Evolutionary conservation across 2,797 vertebrate genomes (phyloP).

Genomic region (Clarias pachynema): DNA sequence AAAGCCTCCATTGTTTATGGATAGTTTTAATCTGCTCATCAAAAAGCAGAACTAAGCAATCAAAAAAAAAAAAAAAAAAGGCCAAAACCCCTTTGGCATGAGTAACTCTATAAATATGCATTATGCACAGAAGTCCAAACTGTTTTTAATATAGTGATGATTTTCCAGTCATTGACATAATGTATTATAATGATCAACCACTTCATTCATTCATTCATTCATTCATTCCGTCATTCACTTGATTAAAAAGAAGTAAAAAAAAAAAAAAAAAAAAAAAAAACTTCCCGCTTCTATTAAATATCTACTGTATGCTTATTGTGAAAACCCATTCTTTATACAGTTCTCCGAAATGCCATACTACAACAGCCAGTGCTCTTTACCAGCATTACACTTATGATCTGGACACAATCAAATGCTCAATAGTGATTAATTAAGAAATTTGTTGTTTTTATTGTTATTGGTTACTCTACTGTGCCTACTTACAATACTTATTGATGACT

Average conservation of each 20-base stretch:
- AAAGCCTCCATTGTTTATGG: neutral
- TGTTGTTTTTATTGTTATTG: too few species aligned
- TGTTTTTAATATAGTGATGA: neutral
- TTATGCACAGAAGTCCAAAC: neutral
- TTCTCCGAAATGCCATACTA: slow-evolving; percentile 27
- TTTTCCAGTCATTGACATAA: neutral
- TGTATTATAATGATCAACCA: neutral
- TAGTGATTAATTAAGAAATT: too few species aligned
- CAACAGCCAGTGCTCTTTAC: slow-evolving; percentile 7
- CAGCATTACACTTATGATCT: slow-evolving; percentile 23
- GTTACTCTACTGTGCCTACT: too few species aligned
- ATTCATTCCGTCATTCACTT: slow-evolving; percentile 12
- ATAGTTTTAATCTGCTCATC: neutral
- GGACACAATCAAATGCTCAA: slow-evolving; percentile 43
- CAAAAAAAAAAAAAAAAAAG: neutral
- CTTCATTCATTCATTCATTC: slow-evolving; percentile 17
- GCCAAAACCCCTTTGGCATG: neutral
- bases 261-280: neutral
- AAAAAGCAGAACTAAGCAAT: neutral
- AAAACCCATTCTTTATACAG: neutral
- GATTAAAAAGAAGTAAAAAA: neutral
- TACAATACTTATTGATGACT: too few species aligned
- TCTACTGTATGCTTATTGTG: slow-evolving; percentile 28
- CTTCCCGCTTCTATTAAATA: slow-evolving; percentile 9
- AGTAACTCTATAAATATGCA: neutral